Evolutionary conservation across 2,113 vertebrate species (phyloP).

Genomic region (Sterrhoptilus dennistouni): DNA sequence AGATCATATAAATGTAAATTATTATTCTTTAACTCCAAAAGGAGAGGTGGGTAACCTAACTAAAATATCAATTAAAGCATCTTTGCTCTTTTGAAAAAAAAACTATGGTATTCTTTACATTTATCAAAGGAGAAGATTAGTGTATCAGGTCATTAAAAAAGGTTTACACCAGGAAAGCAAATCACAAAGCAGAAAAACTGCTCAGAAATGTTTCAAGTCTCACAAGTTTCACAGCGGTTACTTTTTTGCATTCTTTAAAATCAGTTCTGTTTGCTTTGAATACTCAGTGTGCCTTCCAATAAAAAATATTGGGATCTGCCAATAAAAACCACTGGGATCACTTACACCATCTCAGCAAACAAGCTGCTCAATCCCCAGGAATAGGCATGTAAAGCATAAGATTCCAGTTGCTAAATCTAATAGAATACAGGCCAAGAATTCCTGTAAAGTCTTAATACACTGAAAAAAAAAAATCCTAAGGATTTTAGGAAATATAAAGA

Average conservation of each 20-base stretch:
- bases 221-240: neutral
- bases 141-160: neutral
- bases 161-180: neutral
- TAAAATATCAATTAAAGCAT: neutral
- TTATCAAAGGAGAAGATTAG: neutral
- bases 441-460: neutral
- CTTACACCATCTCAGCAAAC: constrained; percentile 49
- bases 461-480: neutral
- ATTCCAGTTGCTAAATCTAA: constrained; percentile 43
- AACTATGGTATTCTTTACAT: neutral
- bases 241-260: constrained; percentile 20
- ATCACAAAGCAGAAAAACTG: neutral
- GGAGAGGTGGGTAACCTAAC: neutral
- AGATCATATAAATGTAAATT: neutral
- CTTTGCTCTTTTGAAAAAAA: neutral
- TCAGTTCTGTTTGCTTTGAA: constrained; percentile 41
- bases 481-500: constrained; percentile 2
- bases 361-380: constrained; percentile 23
- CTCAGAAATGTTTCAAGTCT: neutral
- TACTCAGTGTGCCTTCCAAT: constrained; percentile 1
- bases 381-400: neutral
- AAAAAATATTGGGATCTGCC: neutral
- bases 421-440: neutral
- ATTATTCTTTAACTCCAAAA: constrained; percentile 3
- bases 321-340: constrained; percentile 47